Percentiles rank a stretch among this genome's conserved stretches.
These are phyloP conservation scores for Drosophila borealis DNA, from an alignment of 2,888 invertebrate genomes.

Conservation along the genomic window DNA sequence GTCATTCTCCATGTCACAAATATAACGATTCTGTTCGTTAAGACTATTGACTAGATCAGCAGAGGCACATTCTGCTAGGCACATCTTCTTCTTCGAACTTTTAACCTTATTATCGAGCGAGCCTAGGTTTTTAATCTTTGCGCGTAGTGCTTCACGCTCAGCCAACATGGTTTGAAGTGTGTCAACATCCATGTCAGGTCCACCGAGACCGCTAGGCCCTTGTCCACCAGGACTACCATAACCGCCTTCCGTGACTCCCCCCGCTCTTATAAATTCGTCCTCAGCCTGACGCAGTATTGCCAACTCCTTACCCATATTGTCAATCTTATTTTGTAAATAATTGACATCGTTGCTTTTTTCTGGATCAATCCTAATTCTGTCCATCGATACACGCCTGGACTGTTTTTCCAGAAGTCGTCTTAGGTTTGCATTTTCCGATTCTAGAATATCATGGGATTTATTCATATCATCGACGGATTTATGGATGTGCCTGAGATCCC, in stretches of 20 bases:
- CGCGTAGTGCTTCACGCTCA: slow-evolving; percentile 76
- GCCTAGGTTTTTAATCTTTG: slow-evolving; percentile 57
- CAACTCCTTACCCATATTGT: slow-evolving; percentile 74
- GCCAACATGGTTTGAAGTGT: slow-evolving; percentile 69
- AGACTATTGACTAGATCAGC: slow-evolving; percentile 50
- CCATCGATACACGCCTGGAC: slow-evolving; percentile 56
- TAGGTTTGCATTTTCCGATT: slow-evolving; percentile 76
- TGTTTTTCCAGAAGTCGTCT: slow-evolving; percentile 78
- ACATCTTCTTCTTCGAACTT: slow-evolving; percentile 52
- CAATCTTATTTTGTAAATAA: slow-evolving; percentile 76
- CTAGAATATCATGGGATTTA: slow-evolving; percentile 72
- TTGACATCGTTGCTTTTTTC: slow-evolving; percentile 71
- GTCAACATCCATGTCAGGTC: slow-evolving; percentile 59
- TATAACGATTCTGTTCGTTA: slow-evolving; percentile 51
- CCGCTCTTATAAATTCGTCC: slow-evolving; percentile 54
- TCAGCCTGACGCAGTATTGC: slow-evolving; percentile 68
- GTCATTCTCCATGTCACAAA: slow-evolving; percentile 68
- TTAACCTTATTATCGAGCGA: slow-evolving; percentile 49
- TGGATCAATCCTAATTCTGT: slow-evolving; percentile 59
- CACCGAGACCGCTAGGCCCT: no score
- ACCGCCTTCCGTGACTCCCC: neutral
- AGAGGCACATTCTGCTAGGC: slow-evolving; percentile 44
- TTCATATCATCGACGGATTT: slow-evolving; percentile 73
- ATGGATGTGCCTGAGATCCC: slow-evolving; percentile 66
- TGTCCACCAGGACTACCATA: neutral